Conservation (phyloP, 2,113 vertebrate genomes). For the Diglossa brunneiventris region DNA sequence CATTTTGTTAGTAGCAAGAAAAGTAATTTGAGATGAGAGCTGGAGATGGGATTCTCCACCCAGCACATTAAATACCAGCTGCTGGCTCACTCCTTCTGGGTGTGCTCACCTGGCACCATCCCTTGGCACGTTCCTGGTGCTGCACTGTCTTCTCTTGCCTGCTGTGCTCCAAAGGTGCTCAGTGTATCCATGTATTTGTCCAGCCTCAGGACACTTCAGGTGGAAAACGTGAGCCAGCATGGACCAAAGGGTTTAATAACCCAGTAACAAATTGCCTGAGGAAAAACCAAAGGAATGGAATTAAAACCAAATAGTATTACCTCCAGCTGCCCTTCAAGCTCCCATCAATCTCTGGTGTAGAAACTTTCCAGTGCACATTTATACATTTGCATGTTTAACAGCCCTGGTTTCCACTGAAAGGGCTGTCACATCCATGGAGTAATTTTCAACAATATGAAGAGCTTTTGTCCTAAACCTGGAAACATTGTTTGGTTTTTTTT, state of each 20-base stretch:
- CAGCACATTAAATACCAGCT: not conserved
- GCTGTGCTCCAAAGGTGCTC: not conserved
- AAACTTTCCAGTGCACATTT: not conserved
- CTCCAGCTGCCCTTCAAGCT: not conserved
- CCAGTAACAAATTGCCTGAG: not conserved
- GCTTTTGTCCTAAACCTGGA: not conserved
- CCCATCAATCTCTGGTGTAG: not conserved
- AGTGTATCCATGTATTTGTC: not conserved
- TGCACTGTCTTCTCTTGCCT: not conserved
- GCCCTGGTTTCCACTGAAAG: not conserved
- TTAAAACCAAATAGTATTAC: not conserved
- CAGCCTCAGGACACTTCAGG: not conserved
- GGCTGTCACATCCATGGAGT: not conserved
- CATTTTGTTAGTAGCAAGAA: not conserved
- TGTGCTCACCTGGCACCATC: not conserved
- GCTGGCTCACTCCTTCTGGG: not conserved
- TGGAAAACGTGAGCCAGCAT: not conserved
- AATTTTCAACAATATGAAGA: not conserved
- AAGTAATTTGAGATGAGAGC: not conserved
- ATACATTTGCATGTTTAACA: not conserved
- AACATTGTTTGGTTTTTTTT: not conserved
- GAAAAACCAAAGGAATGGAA: not conserved
- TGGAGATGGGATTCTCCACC: not conserved
- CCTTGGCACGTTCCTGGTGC: fast-evolving
- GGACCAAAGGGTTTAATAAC: not conserved